phyloP scores from a whole-genome alignment of 1,140 invertebrate genomes.

The Caenorhabditis inopinata region DNA sequence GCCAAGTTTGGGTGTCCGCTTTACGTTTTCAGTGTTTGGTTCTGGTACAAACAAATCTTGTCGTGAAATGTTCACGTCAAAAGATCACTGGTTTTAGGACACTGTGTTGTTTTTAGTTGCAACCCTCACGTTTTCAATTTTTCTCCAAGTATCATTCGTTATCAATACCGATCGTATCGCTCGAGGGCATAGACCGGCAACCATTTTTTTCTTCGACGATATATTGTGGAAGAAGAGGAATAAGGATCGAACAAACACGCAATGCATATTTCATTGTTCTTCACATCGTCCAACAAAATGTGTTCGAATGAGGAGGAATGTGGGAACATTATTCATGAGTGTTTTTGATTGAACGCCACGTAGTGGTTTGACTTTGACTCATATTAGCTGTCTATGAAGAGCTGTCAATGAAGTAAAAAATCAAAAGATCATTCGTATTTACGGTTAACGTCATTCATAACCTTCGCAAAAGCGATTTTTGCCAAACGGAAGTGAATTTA shows the following conservation, averaged over 20 bases:
- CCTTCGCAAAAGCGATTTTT: no score
- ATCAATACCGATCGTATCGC: not conserved
- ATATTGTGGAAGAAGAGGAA: no score
- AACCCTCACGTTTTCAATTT: conserved; percentile 17
- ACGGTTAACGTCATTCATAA: no score
- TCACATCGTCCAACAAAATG: not conserved
- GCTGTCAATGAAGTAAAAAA: not conserved
- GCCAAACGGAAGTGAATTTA: no score
- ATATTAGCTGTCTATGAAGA: not conserved
- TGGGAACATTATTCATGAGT: not conserved
- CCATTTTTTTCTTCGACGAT: not conserved
- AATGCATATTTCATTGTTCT: conserved; percentile 25
- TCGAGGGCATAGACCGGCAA: not conserved
- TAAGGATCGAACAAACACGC: not conserved
- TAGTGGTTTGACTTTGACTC: not conserved
- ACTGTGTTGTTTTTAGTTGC: conserved; percentile 1
- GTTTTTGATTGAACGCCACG: not conserved
- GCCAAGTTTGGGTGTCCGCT: not conserved
- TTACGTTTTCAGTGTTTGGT: not conserved
- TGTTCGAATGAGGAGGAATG: not conserved
- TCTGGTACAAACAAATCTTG: not conserved
- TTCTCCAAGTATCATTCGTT: not conserved
- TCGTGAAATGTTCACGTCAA: not conserved
- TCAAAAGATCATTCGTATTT: not conserved
- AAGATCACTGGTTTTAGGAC: conserved; percentile 17